phyloP scores from a whole-genome alignment of 1,140 invertebrate species.

The Philopotamus ludificatus region DNA sequence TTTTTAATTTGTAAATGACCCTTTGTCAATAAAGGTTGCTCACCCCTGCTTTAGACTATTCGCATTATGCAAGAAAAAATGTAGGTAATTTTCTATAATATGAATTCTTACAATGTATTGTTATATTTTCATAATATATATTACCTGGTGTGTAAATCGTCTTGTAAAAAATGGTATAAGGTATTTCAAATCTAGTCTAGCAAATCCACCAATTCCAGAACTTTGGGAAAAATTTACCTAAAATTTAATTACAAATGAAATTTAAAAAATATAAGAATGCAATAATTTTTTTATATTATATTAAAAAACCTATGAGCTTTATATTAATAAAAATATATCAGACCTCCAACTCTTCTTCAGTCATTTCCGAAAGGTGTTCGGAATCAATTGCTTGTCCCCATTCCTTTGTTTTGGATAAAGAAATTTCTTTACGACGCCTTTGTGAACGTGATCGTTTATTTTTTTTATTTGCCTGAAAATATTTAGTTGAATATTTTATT shows the following conservation, averaged over 20 bases:
- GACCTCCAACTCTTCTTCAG: slow-evolving; percentile 90
- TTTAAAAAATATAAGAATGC: not conserved
- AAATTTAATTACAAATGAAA: too few relatives aligned
- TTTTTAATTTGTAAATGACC: too few relatives aligned
- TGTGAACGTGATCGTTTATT: slow-evolving; percentile 62
- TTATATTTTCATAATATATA: not conserved
- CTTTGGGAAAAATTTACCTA: slow-evolving; percentile 61
- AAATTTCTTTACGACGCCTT: slow-evolving; percentile 80
- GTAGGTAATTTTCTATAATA: not conserved
- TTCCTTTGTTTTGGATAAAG: slow-evolving; percentile 94
- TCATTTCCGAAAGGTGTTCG: slow-evolving; percentile 92
- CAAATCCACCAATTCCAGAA: slow-evolving; percentile 77
- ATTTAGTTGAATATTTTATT: slow-evolving; percentile 27
- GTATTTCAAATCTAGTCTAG: slow-evolving; percentile 88
- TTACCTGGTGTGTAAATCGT: slow-evolving; percentile 78
- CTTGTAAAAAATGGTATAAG: slow-evolving; percentile 84
- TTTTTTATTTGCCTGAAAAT: slow-evolving; percentile 64
- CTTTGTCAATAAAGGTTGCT: too few relatives aligned
- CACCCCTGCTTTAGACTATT: too few relatives aligned
- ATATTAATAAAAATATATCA: slow-evolving; percentile 20
- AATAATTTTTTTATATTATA: not conserved
- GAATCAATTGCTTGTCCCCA: slow-evolving; percentile 96
- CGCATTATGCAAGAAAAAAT: too few relatives aligned
- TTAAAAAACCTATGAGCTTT: not conserved
- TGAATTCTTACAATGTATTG: not conserved